Conservation (phyloP, 2,888 invertebrate species). For the Volucella inflata region DNA sequence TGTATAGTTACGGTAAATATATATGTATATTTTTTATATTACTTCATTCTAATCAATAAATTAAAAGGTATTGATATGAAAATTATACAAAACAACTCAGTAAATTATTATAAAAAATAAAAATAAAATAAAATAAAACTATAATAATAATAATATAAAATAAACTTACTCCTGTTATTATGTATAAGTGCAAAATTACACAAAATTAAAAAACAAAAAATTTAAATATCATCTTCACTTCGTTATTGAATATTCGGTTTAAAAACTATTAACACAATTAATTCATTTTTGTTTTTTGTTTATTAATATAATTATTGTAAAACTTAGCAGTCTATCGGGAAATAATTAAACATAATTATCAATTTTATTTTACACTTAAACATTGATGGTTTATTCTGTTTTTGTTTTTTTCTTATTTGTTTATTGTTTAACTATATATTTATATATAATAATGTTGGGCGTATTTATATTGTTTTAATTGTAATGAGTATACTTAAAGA, state of each 20-base stretch:
- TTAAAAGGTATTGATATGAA: conserved; percentile 57
- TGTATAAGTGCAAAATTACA: conserved; percentile 19
- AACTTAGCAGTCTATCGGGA: conserved; percentile 72
- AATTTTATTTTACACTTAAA: conserved; percentile 73
- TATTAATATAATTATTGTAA: conserved; percentile 52
- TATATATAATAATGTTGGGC: conserved; percentile 62
- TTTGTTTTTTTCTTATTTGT: conserved; percentile 55
- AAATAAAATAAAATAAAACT: not conserved
- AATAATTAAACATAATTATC: conserved; percentile 65
- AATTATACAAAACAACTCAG: conserved; percentile 35
- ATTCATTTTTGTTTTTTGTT: conserved; percentile 11
- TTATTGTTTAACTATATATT: conserved; percentile 49
- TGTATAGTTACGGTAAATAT: conserved; percentile 55
- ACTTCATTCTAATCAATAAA: conserved; percentile 64
- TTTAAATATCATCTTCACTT: conserved; percentile 49
- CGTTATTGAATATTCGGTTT: conserved; percentile 48
- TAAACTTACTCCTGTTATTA: conserved; percentile 31
- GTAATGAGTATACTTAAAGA: conserved; percentile 73
- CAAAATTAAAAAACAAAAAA: conserved; percentile 31
- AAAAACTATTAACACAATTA: conserved; percentile 73
- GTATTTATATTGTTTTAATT: conserved; percentile 74
- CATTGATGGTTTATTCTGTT: conserved; percentile 62
- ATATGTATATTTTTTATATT: conserved; percentile 60
- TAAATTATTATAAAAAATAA: conserved; percentile 9
- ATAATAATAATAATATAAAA: conserved; percentile 14